These are phyloP conservation scores for Charanyca ferruginea DNA, from an alignment of 2,888 invertebrate genomes.

Conservation along the genomic window DNA sequence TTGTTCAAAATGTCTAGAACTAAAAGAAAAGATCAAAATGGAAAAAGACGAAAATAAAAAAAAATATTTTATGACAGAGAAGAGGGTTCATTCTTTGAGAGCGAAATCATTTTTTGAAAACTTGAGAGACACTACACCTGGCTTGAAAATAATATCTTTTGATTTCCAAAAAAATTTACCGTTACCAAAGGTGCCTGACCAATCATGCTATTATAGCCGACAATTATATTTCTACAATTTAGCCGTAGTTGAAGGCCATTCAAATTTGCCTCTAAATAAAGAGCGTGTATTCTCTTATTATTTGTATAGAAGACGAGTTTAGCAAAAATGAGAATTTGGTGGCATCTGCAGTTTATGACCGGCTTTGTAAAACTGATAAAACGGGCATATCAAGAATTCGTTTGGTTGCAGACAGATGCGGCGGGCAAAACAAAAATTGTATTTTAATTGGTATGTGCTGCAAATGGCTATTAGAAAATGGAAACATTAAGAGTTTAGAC, in stretches of 20 bases:
- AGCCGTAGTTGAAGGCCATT: slow-evolving; percentile 6
- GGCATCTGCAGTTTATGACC: slow-evolving; percentile 41
- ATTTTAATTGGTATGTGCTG: no score
- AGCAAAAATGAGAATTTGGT: slow-evolving; percentile 23
- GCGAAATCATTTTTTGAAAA: slow-evolving; percentile 14
- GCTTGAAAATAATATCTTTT: slow-evolving; percentile 13
- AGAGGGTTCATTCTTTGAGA: no score
- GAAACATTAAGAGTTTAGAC: background rate
- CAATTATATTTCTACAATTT: slow-evolving; percentile 10
- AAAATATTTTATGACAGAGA: background rate
- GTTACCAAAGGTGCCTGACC: slow-evolving; percentile 8
- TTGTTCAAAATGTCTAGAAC: background rate
- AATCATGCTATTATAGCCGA: slow-evolving; percentile 8
- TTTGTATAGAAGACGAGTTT: slow-evolving; percentile 17
- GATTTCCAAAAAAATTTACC: slow-evolving; percentile 4
- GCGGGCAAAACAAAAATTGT: no score
- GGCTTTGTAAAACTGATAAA: slow-evolving; percentile 54
- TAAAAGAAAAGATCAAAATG: slow-evolving; percentile 5
- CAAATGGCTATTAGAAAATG: slow-evolving; percentile 8
- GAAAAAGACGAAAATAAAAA: background rate
- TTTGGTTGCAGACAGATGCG: slow-evolving; percentile 54
- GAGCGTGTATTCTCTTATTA: slow-evolving; percentile 4
- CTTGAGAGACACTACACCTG: slow-evolving; percentile 8
- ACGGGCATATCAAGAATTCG: slow-evolving; percentile 47
- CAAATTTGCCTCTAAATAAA: slow-evolving; percentile 10